Evolutionary conservation across 2,113 vertebrate genomes (phyloP), one percentile per base, ranked within the genome.

Genomic region (Thalassoma bifasciatum): DNA sequence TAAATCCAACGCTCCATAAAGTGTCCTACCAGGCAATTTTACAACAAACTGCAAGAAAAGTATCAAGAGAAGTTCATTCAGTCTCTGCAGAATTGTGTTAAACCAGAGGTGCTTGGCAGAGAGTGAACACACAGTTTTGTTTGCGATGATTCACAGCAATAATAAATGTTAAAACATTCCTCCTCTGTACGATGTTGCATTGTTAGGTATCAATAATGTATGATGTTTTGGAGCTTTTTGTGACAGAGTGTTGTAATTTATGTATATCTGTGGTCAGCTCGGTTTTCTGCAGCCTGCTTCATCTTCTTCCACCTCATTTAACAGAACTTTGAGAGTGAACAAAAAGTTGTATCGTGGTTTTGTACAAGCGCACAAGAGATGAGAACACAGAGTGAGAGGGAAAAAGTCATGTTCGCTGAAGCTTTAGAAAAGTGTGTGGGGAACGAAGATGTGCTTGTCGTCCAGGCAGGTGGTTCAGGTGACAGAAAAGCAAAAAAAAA

Each of bases 171-270:
- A 21, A 65, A 64, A 16, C 23, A 68, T 46, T n/a, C 10, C 30
- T 16, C 10, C 21, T 59, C 36, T 22, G 11, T 10, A 56, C 21
- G 22, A 16, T 38, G 47, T 24, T 61, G n/a, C 56, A 36, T 38
- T 71, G 26, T 70, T 71, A 4, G 30, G 24, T 10, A 22, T 79
- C 13, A 58, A 72, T 72, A 79, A 63, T 54, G 44, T 38, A 71
- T 52, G 10, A 5, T 44, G 34, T 56, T n/a, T 69, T n/a, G 24
- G 34, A 24, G 59, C 8, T 58, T 77, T 60, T 50, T 57, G 12
- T 68, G 59, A 70, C 60, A 7, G 54, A 75, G 56, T 21, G 40
- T 58, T 57, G 6, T 40, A 12, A 71, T 72, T 59, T 58, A 9
- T 68, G 19, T 53, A 49, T 64, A 50, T 40, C n/a, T 40, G 37